Evolutionary conservation across 64 coral and sea anemone genomes (phyloP).

Genomic region (Acropora yongei): DNA sequence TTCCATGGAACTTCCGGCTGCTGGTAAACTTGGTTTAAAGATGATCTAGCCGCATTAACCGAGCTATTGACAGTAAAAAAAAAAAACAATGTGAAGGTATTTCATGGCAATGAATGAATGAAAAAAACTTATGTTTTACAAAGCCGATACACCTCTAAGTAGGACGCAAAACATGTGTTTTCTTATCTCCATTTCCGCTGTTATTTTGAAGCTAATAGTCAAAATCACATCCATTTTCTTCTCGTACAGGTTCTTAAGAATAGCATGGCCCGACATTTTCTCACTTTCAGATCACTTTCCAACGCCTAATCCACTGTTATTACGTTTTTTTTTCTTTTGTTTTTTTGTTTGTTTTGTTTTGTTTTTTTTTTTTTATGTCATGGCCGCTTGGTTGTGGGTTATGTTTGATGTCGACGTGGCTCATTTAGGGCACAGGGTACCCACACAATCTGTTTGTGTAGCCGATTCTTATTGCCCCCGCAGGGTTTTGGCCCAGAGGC

Average conservation of each 20-base stretch:
- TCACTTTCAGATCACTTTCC: too few species aligned
- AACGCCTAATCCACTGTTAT: too few species aligned
- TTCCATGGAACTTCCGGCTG: background rate
- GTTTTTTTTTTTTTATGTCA: too few species aligned
- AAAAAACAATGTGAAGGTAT: conserved; percentile 3
- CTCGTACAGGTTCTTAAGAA: background rate
- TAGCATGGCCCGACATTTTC: too few species aligned
- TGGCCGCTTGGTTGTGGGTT: too few species aligned
- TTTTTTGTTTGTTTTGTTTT: too few species aligned
- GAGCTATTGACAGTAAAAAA: background rate
- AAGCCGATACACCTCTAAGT: background rate
- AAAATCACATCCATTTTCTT: conserved; percentile 9
- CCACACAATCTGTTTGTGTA: too few species aligned
- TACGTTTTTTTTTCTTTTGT: too few species aligned
- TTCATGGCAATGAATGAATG: conserved; percentile 5
- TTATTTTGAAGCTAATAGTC: background rate
- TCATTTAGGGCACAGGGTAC: too few species aligned
- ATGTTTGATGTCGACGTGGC: too few species aligned
- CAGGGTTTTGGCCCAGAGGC: too few species aligned
- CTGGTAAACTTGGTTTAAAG: background rate
- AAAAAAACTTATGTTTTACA: background rate
- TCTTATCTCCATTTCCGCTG: background rate
- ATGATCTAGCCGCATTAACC: conserved; percentile 1
- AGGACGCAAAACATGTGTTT: background rate
- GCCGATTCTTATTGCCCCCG: too few species aligned